Conservation (phyloP, 2,797 vertebrate species). For the Enteromius viviparus region DNA sequence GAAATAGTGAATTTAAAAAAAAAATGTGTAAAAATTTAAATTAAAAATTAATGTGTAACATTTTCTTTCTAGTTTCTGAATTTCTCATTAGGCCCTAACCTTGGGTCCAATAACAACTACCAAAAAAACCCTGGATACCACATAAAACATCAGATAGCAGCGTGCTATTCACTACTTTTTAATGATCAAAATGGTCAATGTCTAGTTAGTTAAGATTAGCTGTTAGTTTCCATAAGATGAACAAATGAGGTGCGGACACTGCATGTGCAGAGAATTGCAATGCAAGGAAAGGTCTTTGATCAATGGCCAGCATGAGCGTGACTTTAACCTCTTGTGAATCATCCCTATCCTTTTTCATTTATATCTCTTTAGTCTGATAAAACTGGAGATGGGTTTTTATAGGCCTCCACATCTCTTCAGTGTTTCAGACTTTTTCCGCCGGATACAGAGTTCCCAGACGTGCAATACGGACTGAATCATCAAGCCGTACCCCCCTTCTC, state of each 20-base stretch:
- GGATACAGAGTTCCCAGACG: conserved; percentile 34
- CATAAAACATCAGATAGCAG: background rate
- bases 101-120: background rate
- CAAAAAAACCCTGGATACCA: background rate
- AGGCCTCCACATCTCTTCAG: conserved; percentile 26
- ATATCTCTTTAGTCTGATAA: conserved; percentile 40
- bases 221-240: background rate
- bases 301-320: conserved; percentile 19
- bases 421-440: conserved; percentile 33
- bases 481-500: conserved; percentile 7
- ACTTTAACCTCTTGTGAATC: conserved; percentile 40
- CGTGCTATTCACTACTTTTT: background rate
- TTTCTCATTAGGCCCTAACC: background rate
- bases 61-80: background rate
- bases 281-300: conserved; percentile 13
- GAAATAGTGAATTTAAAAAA: background rate
- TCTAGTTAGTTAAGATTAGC: conserved; percentile 8
- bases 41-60: background rate
- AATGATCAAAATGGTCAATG: background rate
- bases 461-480: conserved; percentile 50
- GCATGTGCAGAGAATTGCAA: conserved; percentile 13
- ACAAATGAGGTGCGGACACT: background rate
- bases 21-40: too few species aligned
- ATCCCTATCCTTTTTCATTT: conserved; percentile 38
- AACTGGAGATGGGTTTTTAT: conserved; percentile 36